These are phyloP conservation scores for Rutpela maculata DNA, from an alignment of 2,888 invertebrate species.

Conservation along the genomic window DNA sequence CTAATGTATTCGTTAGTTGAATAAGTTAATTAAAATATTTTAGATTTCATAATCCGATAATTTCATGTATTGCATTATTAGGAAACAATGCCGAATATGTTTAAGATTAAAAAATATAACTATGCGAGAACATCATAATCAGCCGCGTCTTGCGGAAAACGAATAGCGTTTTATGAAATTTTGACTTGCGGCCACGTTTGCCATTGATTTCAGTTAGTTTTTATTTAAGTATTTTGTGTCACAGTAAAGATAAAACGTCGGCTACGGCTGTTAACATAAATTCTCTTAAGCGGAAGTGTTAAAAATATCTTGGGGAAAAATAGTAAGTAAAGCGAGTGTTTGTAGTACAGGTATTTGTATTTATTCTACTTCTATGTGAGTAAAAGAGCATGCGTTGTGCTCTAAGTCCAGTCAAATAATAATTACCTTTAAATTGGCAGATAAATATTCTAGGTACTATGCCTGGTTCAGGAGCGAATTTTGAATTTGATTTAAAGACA, in stretches of 20 bases:
- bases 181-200: too few relatives aligned
- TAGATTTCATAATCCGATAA: constrained; percentile 1
- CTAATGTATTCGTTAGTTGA: constrained; percentile 8
- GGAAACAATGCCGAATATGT: neutral
- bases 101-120: neutral
- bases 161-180: too few relatives aligned
- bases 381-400: constrained; percentile 42
- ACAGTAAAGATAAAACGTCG: neutral
- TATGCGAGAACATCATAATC: too few relatives aligned
- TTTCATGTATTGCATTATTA: neutral
- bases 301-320: neutral
- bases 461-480: too few relatives aligned
- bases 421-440: neutral
- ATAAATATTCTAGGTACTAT: too few relatives aligned
- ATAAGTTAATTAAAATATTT: constrained; percentile 17
- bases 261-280: constrained; percentile 15
- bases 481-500: too few relatives aligned
- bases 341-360: constrained; percentile 10
- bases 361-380: constrained; percentile 38
- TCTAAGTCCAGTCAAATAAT: constrained; percentile 38
- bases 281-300: constrained; percentile 2
- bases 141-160: too few relatives aligned
- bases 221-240: neutral
- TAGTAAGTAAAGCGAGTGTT: constrained; percentile 10
- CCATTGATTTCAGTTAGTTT: too few relatives aligned